phyloP scores from a whole-genome alignment of 2,888 invertebrate genomes.

The Dione vanillae region DNA sequence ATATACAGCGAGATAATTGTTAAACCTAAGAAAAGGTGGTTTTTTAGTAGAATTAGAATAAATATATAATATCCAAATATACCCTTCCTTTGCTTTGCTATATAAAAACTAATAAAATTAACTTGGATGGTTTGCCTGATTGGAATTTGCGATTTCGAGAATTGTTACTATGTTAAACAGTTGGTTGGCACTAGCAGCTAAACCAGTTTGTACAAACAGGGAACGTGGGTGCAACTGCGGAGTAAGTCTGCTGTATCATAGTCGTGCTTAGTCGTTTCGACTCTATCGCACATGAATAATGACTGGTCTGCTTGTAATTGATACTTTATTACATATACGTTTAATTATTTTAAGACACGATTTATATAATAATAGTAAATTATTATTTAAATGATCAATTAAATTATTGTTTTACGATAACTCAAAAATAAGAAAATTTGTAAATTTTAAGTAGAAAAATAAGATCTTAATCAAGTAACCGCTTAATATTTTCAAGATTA shows the following conservation, averaged over 20 bases:
- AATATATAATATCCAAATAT: not conserved
- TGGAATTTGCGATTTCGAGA: constrained; percentile 67
- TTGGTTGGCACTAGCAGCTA: constrained; percentile 51
- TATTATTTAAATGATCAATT: no score
- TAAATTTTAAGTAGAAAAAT: no score
- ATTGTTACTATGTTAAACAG: constrained; percentile 56
- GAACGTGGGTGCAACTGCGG: constrained; percentile 62
- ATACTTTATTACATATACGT: not conserved
- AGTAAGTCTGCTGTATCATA: constrained; percentile 61
- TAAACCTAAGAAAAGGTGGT: not conserved
- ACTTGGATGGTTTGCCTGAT: constrained; percentile 49
- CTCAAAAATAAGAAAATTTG: no score
- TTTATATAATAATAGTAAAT: no score
- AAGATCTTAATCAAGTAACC: no score
- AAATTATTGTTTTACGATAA: no score
- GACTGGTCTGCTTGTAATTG: not conserved
- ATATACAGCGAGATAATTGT: not conserved
- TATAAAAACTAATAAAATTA: not conserved
- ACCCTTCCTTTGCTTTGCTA: not conserved
- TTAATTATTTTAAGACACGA: not conserved
- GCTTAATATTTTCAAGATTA: no score
- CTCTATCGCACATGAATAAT: not conserved
- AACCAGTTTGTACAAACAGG: constrained; percentile 62
- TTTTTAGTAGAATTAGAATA: not conserved
- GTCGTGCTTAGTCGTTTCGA: constrained; percentile 50